Conservation (phyloP, 2,888 invertebrate species). For the Copidosoma aretas region DNA sequence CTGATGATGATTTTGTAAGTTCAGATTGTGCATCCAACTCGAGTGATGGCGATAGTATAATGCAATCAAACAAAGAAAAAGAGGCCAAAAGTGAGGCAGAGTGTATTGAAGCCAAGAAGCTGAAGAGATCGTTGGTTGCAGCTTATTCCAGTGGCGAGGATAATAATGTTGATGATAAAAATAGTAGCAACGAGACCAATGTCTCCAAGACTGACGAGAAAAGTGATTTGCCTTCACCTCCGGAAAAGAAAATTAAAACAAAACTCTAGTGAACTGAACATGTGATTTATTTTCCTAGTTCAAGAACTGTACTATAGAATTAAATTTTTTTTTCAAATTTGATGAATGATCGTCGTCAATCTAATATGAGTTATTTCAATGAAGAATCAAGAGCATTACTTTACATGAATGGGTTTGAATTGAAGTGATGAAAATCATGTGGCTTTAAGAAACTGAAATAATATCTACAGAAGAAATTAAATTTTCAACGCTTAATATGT, state of each 20-base stretch:
- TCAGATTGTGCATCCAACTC: too few species aligned
- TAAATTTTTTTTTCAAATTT: conserved; percentile 9
- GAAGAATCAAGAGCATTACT: too few species aligned
- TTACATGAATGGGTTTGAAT: too few species aligned
- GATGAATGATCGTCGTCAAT: too few species aligned
- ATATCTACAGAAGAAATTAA: conserved; percentile 5
- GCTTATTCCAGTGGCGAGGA: conserved; percentile 15
- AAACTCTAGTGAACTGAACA: conserved; percentile 24
- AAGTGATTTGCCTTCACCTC: conserved; percentile 17
- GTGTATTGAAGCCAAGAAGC: conserved; percentile 7
- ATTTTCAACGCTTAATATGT: conserved; percentile 8
- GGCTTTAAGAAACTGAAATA: conserved; percentile 9
- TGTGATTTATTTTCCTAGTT: conserved; percentile 31
- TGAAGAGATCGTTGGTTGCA: conserved; percentile 17
- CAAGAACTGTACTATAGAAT: conserved; percentile 10
- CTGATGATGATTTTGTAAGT: too few species aligned
- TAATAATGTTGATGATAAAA: not conserved
- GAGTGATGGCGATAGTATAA: too few species aligned
- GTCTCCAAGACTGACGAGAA: conserved; percentile 15
- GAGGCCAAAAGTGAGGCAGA: conserved; percentile 6
- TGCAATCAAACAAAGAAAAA: too few species aligned
- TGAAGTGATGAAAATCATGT: not conserved
- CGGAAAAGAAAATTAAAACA: conserved; percentile 25
- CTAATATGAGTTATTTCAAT: too few species aligned
- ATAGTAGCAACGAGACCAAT: conserved; percentile 11